Conservation (phyloP, 2,888 invertebrate species). For the Abscondita cerata region DNA sequence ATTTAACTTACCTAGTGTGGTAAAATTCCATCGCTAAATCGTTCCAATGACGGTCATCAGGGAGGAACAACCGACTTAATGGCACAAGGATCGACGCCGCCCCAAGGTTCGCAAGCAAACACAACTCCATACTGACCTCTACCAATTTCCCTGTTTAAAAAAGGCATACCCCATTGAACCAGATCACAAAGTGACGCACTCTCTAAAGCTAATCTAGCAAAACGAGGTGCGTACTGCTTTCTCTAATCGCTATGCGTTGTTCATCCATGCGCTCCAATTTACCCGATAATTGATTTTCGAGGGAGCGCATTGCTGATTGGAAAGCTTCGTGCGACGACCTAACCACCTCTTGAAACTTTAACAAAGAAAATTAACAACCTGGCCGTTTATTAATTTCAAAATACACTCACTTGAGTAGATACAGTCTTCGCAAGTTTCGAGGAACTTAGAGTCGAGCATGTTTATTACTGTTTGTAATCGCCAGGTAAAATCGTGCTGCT, state of each 20-base stretch:
- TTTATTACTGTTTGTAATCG: conserved; percentile 72
- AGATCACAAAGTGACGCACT: conserved; percentile 83
- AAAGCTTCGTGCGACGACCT: conserved; percentile 81
- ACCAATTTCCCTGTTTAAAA: conserved; percentile 71
- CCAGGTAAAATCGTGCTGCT: conserved; percentile 66
- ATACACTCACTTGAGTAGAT: conserved; percentile 62
- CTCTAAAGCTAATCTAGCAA: conserved; percentile 82
- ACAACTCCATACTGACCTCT: conserved; percentile 92
- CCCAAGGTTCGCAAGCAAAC: conserved; percentile 81
- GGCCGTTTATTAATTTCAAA: conserved; percentile 10
- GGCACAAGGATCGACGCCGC: conserved; percentile 75
- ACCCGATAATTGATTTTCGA: conserved; percentile 74
- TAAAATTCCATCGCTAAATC: conserved; percentile 92
- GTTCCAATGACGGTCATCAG: conserved; percentile 88
- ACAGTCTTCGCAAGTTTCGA: conserved; percentile 74
- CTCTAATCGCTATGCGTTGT: conserved; percentile 73
- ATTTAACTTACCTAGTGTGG: conserved; percentile 72
- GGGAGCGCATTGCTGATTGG: conserved; percentile 71
- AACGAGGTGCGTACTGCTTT: conserved; percentile 79
- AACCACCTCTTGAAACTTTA: conserved; percentile 77
- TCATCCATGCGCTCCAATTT: conserved; percentile 83
- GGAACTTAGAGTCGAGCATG: conserved; percentile 72
- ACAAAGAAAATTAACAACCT: conserved; percentile 51
- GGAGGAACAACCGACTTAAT: conserved; percentile 88
- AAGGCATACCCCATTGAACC: conserved; percentile 75